Percentiles rank a stretch among this genome's conserved stretches.
These are phyloP conservation scores for Hyperopisus bebe DNA, from an alignment of 2,113 vertebrate species.

Conservation along the genomic window DNA sequence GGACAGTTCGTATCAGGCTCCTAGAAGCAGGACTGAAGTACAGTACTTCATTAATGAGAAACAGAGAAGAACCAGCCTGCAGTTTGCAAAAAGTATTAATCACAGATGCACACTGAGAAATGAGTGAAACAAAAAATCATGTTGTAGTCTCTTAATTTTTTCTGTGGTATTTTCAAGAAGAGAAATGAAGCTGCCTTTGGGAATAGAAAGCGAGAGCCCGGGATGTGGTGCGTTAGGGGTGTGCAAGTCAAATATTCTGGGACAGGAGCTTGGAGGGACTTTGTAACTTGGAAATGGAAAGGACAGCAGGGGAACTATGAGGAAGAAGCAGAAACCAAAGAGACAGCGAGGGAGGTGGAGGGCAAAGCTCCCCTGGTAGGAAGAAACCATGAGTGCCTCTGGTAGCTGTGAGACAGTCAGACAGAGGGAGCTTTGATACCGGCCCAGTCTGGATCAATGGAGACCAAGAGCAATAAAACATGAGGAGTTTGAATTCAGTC, in stretches of 20 bases:
- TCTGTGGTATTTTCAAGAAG: neutral
- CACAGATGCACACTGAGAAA: too few species aligned
- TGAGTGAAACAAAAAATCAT: too few species aligned
- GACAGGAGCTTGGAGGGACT: neutral
- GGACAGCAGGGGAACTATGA: neutral
- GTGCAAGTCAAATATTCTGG: neutral
- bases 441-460: neutral
- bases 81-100: too few species aligned
- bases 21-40: too few species aligned
- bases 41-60: too few species aligned
- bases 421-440: neutral
- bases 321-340: neutral
- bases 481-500: neutral
- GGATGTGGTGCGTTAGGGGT: neutral
- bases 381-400: neutral
- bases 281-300: too few species aligned
- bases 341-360: neutral
- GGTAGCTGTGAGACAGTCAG: neutral
- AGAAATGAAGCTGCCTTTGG: neutral
- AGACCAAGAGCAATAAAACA: slow-evolving; percentile 13
- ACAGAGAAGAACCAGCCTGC: too few species aligned
- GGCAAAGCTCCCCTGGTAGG: neutral
- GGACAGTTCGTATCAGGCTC: too few species aligned
- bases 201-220: neutral
- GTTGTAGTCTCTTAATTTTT: neutral